Conservation (phyloP, 2,113 vertebrate species). For the Chauna torquata region DNA sequence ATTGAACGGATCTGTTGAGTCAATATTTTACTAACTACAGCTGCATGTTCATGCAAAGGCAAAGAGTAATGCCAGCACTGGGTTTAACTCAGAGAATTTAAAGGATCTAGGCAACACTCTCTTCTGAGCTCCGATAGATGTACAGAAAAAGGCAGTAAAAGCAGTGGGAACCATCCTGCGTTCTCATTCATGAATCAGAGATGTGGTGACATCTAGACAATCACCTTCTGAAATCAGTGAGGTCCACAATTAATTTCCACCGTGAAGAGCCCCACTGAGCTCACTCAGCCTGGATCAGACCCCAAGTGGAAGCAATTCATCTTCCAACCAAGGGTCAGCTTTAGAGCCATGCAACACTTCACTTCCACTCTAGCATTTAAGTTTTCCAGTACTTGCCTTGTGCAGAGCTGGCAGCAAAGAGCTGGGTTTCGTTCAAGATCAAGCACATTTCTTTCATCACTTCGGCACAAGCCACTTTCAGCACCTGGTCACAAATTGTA, state of each 20-base stretch:
- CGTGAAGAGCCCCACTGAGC: not conserved
- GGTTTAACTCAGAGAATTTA: not conserved
- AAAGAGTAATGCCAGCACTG: not conserved
- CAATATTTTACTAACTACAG: not conserved
- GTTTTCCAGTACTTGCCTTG: not conserved
- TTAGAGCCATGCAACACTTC: not conserved
- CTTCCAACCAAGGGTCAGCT: not conserved
- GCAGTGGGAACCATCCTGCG: not conserved
- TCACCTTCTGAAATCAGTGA: not conserved
- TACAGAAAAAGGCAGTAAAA: not conserved
- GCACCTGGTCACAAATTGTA: not conserved
- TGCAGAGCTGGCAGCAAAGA: not conserved
- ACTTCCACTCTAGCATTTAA: accelerated
- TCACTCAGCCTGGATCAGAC: not conserved
- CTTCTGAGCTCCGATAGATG: not conserved
- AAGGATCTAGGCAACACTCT: not conserved
- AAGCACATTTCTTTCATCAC: not conserved
- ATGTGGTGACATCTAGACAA: not conserved
- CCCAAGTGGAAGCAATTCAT: not conserved
- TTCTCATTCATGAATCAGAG: not conserved
- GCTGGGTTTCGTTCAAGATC: not conserved
- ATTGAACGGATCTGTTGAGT: not conserved
- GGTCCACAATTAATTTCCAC: not conserved
- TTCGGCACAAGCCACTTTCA: not conserved
- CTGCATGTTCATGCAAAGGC: not conserved